Base-by-base conservation (phyloP, 2,888 invertebrate genomes). In the Boloria euphrosyne region DNA sequence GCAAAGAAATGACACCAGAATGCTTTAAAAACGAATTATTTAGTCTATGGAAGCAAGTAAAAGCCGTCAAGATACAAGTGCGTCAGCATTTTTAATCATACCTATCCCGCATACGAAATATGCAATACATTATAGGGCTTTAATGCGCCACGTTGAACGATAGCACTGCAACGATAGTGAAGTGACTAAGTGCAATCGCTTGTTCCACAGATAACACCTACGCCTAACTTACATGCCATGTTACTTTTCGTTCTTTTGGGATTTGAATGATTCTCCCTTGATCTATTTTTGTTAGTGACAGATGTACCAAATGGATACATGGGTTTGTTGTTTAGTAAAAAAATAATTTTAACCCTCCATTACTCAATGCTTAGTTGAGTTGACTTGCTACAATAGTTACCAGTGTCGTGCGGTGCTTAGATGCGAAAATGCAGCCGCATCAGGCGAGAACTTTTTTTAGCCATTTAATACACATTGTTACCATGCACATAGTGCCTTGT, bases 181-280 rank as follows among this genome's bases (percentile, higher is more conserved):
- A 81, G 83, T 85, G 89, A 87, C 84, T 90, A 88, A 91, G 90
- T 90, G 90, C 90, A 87, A 90, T 90, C 90, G 88, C 91, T 89
- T 91, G 91, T 90, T 86, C 75, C 79, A 75, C 81, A 78, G 91
- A 91, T 91, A 91, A 82, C 86, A 79, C 82, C 86, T 79, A 80
- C 81, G 78, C 75, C 74, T 73, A 74, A 74, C 74, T 69, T 78
- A 81, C 82, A 78, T 68, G 79, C 68, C 75, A 76, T 75, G 75
- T 77, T 83, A 83, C 79, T 81, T 80, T 77, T 73, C 72, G 70
- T 72, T 74, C 77, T 73, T 74, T 74, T 71, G 75, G 77, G 75
- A 75, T 74, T 75, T 68, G 68, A 68, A 61, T 64, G 52, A 57
- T 58, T 31, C 68, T 70, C 68, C 68, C 62, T 53, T 65, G 68